Percentiles rank a stretch among this genome's conserved stretches.
Conservation (phyloP, 2,113 vertebrate species). For the Pelecanoides urinatrix region DNA sequence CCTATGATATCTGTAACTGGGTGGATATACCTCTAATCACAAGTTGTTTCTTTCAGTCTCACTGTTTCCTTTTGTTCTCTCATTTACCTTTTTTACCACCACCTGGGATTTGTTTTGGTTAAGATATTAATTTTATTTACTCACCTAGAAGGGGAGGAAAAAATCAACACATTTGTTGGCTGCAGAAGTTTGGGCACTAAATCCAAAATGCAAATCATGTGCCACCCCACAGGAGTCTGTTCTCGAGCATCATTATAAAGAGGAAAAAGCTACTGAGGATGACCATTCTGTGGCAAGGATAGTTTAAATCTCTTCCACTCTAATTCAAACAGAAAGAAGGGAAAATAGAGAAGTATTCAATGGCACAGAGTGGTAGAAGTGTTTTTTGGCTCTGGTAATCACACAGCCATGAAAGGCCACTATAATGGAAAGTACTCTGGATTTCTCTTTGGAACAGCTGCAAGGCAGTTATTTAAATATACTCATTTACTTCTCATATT, state of each 20-base stretch:
- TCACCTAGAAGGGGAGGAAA: background rate
- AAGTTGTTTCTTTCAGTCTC: background rate
- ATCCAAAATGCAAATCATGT: background rate
- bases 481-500: constrained; percentile 57
- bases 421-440: constrained; percentile 52
- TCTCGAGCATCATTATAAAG: background rate
- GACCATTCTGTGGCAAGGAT: background rate
- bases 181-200: background rate
- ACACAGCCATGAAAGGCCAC: background rate
- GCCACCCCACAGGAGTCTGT: background rate
- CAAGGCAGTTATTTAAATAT: constrained; percentile 50
- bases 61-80: background rate
- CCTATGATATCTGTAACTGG: background rate
- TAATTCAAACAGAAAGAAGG: background rate
- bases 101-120: background rate
- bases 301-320: background rate
- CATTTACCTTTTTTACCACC: background rate
- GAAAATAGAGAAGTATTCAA: constrained; percentile 10
- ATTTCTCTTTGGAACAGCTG: constrained; percentile 56
- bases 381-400: constrained; percentile 36
- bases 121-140: background rate
- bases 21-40: background rate
- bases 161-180: background rate
- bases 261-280: background rate
- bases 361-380: constrained; percentile 18